Evolutionary conservation across 2,888 invertebrate species (phyloP).

Genomic region (Alitta virens): DNA sequence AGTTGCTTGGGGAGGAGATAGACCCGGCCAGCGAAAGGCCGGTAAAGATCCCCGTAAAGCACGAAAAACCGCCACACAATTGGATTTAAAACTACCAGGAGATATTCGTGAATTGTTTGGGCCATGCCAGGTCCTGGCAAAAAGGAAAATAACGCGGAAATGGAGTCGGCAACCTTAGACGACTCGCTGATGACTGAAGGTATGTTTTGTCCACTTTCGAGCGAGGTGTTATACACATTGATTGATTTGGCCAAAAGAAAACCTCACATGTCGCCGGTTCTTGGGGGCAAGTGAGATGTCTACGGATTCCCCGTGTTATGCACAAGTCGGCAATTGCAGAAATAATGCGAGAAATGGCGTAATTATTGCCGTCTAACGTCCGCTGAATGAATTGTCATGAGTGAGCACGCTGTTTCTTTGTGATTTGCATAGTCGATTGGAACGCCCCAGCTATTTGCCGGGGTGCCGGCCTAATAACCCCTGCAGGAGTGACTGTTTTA

Average conservation of each 20-base stretch:
- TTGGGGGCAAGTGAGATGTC: neutral
- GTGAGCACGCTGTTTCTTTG: constrained; percentile 8
- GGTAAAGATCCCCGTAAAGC: neutral
- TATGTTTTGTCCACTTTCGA: too few species aligned
- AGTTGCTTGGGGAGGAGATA: neutral
- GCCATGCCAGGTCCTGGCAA: neutral
- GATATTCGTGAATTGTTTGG: neutral
- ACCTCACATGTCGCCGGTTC: neutral
- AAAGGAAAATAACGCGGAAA: constrained; percentile 4
- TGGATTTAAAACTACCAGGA: neutral
- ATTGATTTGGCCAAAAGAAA: too few species aligned
- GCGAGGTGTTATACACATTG: too few species aligned
- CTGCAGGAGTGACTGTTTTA: neutral
- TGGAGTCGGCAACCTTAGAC: neutral
- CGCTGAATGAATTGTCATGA: too few species aligned
- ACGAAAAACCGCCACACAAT: neutral
- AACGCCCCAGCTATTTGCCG: constrained; percentile 9
- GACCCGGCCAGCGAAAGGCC: neutral
- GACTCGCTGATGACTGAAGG: too few species aligned
- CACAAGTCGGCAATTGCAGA: too few species aligned
- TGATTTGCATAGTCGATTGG: constrained; percentile 18
- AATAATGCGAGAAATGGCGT: too few species aligned
- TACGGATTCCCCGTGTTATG: too few species aligned
- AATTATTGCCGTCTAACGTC: too few species aligned
- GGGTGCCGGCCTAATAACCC: too few species aligned